phyloP scores from a whole-genome alignment of 2,113 vertebrate species.

The Panthera tigris region DNA sequence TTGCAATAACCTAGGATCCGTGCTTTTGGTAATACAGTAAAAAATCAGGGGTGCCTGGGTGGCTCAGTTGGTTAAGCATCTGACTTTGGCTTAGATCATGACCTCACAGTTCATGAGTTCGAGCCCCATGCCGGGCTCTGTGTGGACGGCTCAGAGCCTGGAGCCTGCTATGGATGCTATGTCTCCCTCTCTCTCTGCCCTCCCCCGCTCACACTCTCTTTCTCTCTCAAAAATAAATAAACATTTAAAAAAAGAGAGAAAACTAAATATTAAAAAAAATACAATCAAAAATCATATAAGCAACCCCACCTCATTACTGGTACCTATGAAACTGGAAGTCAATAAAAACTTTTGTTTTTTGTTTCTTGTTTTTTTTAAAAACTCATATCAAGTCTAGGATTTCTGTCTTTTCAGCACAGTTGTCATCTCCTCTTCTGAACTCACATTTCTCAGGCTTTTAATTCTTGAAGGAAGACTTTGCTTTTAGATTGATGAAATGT shows the following conservation, averaged over 20 bases:
- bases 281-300: not conserved
- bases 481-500: not conserved
- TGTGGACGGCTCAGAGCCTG: too few relatives aligned
- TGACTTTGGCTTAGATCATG: too few relatives aligned
- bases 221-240: too few relatives aligned
- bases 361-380: not conserved
- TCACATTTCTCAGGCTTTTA: not conserved
- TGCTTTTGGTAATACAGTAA: not conserved
- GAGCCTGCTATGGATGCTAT: too few relatives aligned
- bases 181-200: too few relatives aligned
- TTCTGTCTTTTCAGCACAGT: not conserved
- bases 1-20: not conserved
- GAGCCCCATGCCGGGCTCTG: too few relatives aligned
- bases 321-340: not conserved
- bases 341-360: not conserved
- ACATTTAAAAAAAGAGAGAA: too few relatives aligned
- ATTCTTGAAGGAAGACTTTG: conserved; percentile 36
- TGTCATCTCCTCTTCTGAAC: not conserved
- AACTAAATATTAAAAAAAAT: too few relatives aligned
- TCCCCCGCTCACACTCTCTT: too few relatives aligned
- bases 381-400: not conserved
- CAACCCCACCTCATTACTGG: not conserved
- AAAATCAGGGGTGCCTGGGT: not conserved
- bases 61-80: too few relatives aligned
- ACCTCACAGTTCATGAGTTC: too few relatives aligned